Percentiles rank a stretch among this genome's conserved stretches.
phyloP scores from a whole-genome alignment of 2,888 invertebrate species.

The Elegia similella region DNA sequence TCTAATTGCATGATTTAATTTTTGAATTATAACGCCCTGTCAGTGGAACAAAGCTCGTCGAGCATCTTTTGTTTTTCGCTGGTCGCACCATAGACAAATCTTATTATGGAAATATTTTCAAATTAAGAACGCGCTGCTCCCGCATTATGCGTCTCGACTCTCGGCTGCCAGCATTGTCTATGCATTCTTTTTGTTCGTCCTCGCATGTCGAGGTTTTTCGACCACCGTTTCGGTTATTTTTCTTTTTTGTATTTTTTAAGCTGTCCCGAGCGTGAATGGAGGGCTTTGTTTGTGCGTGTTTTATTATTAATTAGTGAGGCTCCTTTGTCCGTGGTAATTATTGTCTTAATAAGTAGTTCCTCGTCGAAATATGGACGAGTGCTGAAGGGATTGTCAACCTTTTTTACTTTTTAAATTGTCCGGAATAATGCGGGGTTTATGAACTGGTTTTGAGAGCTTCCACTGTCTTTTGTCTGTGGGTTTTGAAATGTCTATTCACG shows the following conservation, averaged over 20 bases:
- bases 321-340: constrained; percentile 80
- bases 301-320: constrained; percentile 81
- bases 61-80: constrained; percentile 68
- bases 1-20: constrained; percentile 51
- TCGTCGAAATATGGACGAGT: constrained; percentile 64
- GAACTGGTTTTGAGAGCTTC: constrained; percentile 41
- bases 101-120: constrained; percentile 82
- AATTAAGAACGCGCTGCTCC: constrained; percentile 79
- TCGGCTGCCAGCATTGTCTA: constrained; percentile 80
- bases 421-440: constrained; percentile 47
- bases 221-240: constrained; percentile 79
- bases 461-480: constrained; percentile 24
- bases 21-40: constrained; percentile 70
- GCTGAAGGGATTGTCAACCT: constrained; percentile 65
- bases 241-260: constrained; percentile 61
- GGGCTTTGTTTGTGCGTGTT: constrained; percentile 79
- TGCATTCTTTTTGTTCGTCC: constrained; percentile 74
- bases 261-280: constrained; percentile 77
- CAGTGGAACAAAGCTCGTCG: constrained; percentile 64
- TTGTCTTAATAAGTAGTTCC: constrained; percentile 82
- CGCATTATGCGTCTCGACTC: constrained; percentile 80
- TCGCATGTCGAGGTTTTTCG: constrained; percentile 80
- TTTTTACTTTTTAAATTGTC: constrained; percentile 57
- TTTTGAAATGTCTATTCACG: constrained; percentile 15
- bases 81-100: constrained; percentile 78